Evolutionary conservation across 2,113 vertebrate species (phyloP).

Genomic region (Petroica traversi): DNA sequence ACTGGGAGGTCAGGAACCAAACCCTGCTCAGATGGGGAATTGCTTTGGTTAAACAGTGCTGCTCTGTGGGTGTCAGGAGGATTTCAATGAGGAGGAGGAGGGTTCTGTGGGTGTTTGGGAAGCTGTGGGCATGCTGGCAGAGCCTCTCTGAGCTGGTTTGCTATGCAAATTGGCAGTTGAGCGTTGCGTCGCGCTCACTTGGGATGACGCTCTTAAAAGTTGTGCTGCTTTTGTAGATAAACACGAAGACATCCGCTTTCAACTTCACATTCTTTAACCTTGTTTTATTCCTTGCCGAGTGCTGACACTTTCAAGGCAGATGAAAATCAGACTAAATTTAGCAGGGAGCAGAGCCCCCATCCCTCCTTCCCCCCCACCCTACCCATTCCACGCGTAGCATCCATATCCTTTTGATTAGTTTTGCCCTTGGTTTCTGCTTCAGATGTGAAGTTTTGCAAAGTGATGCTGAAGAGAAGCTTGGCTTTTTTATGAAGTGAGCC

Average conservation of each 20-base stretch:
- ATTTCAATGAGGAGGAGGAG: not conserved
- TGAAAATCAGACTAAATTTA: slow-evolving; percentile 72
- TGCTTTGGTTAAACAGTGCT: not conserved
- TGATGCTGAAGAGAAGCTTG: not conserved
- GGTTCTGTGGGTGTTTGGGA: not conserved
- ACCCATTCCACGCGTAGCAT: not conserved
- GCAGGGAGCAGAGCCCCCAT: slow-evolving; percentile 7
- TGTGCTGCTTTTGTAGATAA: slow-evolving; percentile 72
- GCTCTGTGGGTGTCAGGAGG: not conserved
- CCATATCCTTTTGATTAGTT: slow-evolving; percentile 63
- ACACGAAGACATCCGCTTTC: slow-evolving; percentile 66
- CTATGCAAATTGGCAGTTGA: slow-evolving; percentile 27
- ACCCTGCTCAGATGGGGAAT: accelerated
- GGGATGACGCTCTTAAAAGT: slow-evolving; percentile 63
- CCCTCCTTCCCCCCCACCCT: not conserved
- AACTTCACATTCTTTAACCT: slow-evolving; percentile 75
- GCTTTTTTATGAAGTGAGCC: not conserved
- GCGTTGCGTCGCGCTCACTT: not conserved
- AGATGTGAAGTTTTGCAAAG: slow-evolving; percentile 35
- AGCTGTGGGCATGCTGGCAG: not conserved
- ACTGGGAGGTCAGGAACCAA: accelerated
- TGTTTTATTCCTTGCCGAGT: slow-evolving; percentile 69
- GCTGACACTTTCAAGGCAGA: slow-evolving; percentile 69
- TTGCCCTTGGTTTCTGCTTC: slow-evolving; percentile 60
- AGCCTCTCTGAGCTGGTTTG: slow-evolving; percentile 2